Conservation (phyloP, 2,797 vertebrate genomes). For the Ispidina lecontei region DNA sequence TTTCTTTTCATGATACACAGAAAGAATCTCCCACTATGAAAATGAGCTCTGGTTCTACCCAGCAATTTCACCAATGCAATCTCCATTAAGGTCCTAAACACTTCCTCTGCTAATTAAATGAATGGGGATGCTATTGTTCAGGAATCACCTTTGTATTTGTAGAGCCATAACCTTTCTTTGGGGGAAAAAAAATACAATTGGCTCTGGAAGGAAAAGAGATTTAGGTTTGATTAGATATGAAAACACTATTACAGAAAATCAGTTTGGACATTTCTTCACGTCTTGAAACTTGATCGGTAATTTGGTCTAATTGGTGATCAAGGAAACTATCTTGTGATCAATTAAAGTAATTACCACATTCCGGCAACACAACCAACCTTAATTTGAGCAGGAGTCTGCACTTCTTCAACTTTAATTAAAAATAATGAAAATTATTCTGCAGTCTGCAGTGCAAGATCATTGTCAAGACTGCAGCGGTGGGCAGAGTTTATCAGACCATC, state of each 20-base stretch:
- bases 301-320: constrained; percentile 97
- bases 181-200: constrained; percentile 74
- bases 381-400: constrained; percentile 91
- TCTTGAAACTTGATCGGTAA: constrained; percentile 94
- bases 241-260: constrained; percentile 85
- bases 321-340: constrained; percentile 96
- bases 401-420: constrained; percentile 93
- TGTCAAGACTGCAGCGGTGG: constrained; percentile 75
- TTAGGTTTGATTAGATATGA: constrained; percentile 85
- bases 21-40: constrained; percentile 76
- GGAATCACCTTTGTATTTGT: constrained; percentile 80
- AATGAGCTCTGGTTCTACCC: constrained; percentile 82
- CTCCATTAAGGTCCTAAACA: constrained; percentile 95
- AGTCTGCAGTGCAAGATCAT: constrained; percentile 84
- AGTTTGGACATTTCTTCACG: constrained; percentile 87
- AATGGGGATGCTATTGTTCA: constrained; percentile 95
- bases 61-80: constrained; percentile 92
- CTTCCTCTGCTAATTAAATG: constrained; percentile 95
- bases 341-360: constrained; percentile 99
- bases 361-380: constrained; percentile 96
- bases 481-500: constrained; percentile 70
- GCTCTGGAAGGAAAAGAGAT: constrained; percentile 81
- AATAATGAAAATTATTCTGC: constrained; percentile 91
- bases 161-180: constrained; percentile 79
- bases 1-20: constrained; percentile 82